Base-by-base conservation (phyloP, 2,888 invertebrate genomes). In the Eupeodes luniger region DNA sequence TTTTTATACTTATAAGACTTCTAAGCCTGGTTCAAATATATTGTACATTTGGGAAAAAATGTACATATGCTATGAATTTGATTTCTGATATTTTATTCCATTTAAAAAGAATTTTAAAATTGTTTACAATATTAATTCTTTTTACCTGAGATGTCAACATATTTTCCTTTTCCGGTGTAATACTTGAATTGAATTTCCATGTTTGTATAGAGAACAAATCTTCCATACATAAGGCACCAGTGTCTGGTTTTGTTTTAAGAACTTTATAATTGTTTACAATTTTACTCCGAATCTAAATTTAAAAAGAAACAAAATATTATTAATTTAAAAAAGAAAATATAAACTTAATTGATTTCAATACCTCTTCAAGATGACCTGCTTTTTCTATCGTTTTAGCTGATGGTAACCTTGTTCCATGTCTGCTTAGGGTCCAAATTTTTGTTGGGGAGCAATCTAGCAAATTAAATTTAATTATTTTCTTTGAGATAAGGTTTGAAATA, bases 361-460 rank as follows among this genome's bases (percentile, higher is more conserved):
- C 93, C 78, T 95, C 94, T 0, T 93, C 93, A 19, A 97, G 93
- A 27, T 94, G 93, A 64, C 94, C 93, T 53, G 97, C 94, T 9
- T 94, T 93, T 4, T 92, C 90, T 10, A 96, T 95, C 78, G 95
- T 95, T 1, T 93, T 92, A 0, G 93, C 92, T 16, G 95, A 94
- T 0, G 97, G 96, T 90, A 96, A 94, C 89, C 95, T 94, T 0
- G 96, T 95, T 9, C 97, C 97, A 90, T 96, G 96, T 5, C 96
- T 94, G 89, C 94, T 95, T 66, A 96, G 92, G 91, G 96, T 94
- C 97, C 97, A 97, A 82, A 97, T 95, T 90, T 96, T 96, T 1
- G 95, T 93, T 0, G 97, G 96, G 82, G 94, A 94, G 91, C 97
- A 97, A 90, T 96, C 97, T 97, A 92, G 11, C 9, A 16, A 27